These are phyloP conservation scores for Takifugu rubripes DNA, from an alignment of 2,797 vertebrate species.

Conservation along the genomic window DNA sequence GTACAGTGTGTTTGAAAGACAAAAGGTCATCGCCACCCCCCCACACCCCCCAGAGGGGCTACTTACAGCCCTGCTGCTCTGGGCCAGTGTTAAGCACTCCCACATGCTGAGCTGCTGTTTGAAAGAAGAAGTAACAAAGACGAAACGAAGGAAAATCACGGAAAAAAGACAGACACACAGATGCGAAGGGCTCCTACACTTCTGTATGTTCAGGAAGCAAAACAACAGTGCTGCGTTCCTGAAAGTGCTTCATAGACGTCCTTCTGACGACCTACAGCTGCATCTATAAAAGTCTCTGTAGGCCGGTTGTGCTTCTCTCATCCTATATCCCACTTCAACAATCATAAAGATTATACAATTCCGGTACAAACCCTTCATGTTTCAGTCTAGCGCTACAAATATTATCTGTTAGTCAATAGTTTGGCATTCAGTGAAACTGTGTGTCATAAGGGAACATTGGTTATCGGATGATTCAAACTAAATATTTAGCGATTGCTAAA, in stretches of 20 bases:
- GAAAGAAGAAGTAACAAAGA: slow-evolving; percentile 11
- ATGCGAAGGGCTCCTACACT: slow-evolving; percentile 11
- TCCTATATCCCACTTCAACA: background rate
- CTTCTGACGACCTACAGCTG: slow-evolving; percentile 9
- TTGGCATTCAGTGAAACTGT: background rate
- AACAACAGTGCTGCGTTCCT: slow-evolving; percentile 47
- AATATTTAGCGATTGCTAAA: slow-evolving; percentile 2
- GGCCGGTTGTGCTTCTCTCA: background rate
- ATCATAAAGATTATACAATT: background rate
- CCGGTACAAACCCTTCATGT: background rate
- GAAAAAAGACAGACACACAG: slow-evolving; percentile 11
- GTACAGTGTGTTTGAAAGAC: slow-evolving; percentile 27
- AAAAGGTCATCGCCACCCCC: slow-evolving; percentile 36
- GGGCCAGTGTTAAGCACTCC: slow-evolving; percentile 58
- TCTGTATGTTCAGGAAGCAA: slow-evolving; percentile 29
- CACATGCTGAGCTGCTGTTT: slow-evolving; percentile 44
- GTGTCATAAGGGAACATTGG: background rate
- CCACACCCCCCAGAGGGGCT: slow-evolving; percentile 25
- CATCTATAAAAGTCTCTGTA: slow-evolving; percentile 5
- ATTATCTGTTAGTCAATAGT: background rate
- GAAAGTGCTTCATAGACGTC: slow-evolving; percentile 7
- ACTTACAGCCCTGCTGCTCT: slow-evolving; percentile 29
- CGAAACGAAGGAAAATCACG: background rate
- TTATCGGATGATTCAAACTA: background rate
- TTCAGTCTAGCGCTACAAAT: background rate